These are phyloP conservation scores for Lacanobia wlatinum DNA, from an alignment of 2,888 invertebrate genomes.

Conservation along the genomic window DNA sequence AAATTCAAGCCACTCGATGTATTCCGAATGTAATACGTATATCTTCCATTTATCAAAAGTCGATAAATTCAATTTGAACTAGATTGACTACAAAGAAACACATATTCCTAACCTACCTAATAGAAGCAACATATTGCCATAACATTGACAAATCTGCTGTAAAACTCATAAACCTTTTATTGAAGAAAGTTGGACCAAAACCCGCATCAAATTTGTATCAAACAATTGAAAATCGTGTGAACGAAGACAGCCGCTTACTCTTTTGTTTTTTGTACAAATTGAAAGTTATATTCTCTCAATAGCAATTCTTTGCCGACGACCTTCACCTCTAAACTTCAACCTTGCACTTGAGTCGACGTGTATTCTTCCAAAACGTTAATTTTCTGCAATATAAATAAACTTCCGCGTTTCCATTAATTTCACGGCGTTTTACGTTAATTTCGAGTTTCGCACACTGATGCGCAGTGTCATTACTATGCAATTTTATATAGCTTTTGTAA, in stretches of 20 bases:
- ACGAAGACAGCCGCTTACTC: background rate
- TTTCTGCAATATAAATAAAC: slow-evolving; percentile 40
- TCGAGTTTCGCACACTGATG: background rate
- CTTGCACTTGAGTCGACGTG: slow-evolving; percentile 42
- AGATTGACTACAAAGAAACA: no score
- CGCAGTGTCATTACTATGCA: slow-evolving; percentile 8
- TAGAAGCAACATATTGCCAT: background rate
- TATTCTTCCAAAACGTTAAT: slow-evolving; percentile 21
- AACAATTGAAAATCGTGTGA: slow-evolving; percentile 1
- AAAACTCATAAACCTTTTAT: no score
- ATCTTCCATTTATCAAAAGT: no score
- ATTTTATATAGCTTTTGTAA: background rate
- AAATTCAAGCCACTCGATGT: no score
- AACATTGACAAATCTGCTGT: background rate
- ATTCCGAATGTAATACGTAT: no score
- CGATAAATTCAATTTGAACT: no score
- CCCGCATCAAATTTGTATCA: background rate
- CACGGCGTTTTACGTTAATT: slow-evolving; percentile 27
- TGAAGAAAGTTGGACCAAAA: background rate
- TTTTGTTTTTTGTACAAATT: slow-evolving; percentile 13
- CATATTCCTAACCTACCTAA: no score
- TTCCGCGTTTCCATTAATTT: slow-evolving; percentile 48
- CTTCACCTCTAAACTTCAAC: slow-evolving; percentile 38
- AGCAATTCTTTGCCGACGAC: background rate
- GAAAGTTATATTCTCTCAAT: slow-evolving; percentile 18